Evolutionary conservation across 2,888 invertebrate genomes (phyloP), one percentile per base, ranked within the genome.

Genomic region (Netelia fuscicornis): DNA sequence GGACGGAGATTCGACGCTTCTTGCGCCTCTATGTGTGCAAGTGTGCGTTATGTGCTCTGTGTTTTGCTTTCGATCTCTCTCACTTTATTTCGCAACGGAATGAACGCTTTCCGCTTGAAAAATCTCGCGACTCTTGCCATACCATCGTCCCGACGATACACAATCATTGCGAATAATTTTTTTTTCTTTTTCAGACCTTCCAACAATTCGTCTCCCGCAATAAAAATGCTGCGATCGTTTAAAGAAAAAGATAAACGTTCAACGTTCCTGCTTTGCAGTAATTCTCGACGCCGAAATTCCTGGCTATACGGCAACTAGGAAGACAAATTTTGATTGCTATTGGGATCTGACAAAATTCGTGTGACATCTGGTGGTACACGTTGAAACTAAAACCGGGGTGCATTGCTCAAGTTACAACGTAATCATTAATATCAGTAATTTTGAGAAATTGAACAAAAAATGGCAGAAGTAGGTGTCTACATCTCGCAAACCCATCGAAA

Each of bases 1-100:
- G 68, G 72, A 72, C 77, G 68, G 62, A 77, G 68, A 77, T 84
- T 68, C 77, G 74, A 81, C 81, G 79, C 68, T 68, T 62, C 60
- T 75, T 75, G 25, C 25, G 8, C 25, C 20, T 72, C 56, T 5
- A 56, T 37, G 25, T 48, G 9, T 62, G 9, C 17, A 1, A 17
- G 54, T 78, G 67, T 72, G 23, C 60, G 44, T 58, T 77, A 60
- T 71, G 44, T 13, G 30, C 44, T 42, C 10, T 56, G 58, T 72
- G 52, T 67, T 42, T 72, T 60, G 52, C 64, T 71, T n/a, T 71
- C 64, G 58, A 42, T 65, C n/a, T 60, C 68, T 54, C 70, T 52
- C 13, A 71, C 20, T 17, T 25, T 37, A 72, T 76, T 75, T 70
- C 70, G 75, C 81, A 64, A 70, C 68, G 67, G 42, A 68, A 74